A percentile compares a stretch with the other conserved stretches of the same genome.
phyloP scores from a whole-genome alignment of 64 coral and sea anemone genomes.

The Montipora efflorescens region DNA sequence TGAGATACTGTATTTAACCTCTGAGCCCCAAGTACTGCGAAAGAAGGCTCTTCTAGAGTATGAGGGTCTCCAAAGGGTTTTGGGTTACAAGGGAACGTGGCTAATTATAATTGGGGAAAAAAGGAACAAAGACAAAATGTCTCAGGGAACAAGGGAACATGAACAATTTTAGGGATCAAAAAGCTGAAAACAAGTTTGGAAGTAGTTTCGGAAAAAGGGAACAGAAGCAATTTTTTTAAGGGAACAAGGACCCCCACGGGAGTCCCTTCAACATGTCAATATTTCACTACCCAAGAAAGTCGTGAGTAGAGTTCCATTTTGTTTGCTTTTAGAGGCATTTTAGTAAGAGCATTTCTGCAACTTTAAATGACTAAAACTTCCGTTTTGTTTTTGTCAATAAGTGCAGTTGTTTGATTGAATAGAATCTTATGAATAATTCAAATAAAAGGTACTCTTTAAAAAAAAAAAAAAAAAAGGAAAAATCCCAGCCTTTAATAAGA shows the following conservation, averaged over 20 bases:
- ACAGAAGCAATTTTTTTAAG: too few species aligned
- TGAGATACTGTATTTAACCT: not conserved
- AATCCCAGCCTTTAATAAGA: too few species aligned
- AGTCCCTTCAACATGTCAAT: too few species aligned
- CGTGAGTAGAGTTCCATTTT: not conserved
- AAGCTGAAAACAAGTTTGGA: too few species aligned
- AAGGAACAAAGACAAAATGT: too few species aligned
- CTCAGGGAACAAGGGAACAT: too few species aligned
- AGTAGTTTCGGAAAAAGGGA: too few species aligned
- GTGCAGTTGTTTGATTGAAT: not conserved
- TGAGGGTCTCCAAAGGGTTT: not conserved
- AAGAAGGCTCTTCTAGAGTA: not conserved
- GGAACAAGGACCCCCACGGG: too few species aligned
- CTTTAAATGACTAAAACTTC: slow-evolving; percentile 8
- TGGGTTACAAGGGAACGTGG: not conserved
- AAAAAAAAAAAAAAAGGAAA: too few species aligned
- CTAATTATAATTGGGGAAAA: not conserved
- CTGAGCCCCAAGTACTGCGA: not conserved
- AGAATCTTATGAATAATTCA: not conserved
- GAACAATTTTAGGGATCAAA: too few species aligned
- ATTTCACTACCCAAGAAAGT: too few species aligned
- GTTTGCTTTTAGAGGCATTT: not conserved
- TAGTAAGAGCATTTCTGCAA: not conserved
- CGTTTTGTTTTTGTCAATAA: not conserved
- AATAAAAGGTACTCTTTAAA: not conserved